Evolutionary conservation across 1,140 invertebrate genomes (phyloP), one percentile per base, ranked within the genome.

Genomic region (Cherax destructor): DNA sequence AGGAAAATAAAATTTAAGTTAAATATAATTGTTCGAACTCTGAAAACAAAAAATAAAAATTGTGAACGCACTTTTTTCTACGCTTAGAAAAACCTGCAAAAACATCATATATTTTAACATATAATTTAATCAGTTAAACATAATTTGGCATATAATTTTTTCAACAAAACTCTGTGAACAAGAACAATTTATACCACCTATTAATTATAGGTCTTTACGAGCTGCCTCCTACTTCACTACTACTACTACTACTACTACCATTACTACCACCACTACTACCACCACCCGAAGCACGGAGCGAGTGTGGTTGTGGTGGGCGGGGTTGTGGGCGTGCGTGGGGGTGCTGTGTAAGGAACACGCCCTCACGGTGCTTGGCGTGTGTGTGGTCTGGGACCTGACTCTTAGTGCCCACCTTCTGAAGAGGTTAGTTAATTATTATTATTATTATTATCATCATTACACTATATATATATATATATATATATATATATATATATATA

Each of bases 281-380:
- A 21, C 52, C 52, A 56, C 52, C 52, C 9, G 52, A 56, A 47
- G 76, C n/a, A 78, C 13, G 13, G 85, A 86, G 18, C 18, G 85
- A 9, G 11, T 59, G n/a, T 86, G 85, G 85, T 21, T 86, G 74
- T 56, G 85, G 74, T 86, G 85, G 85, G 72, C 85, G 49, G 85
- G 61, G 30, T 41, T 86, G 30, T 86, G 85, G 85, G 85, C 85
- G 74, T 86, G 85, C 24, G 50, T 86, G 72, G 85, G 85, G 74
- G 85, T 86, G 52, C 24, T 76, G 50, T 86, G 85, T 72, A 86
- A 86, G 74, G 85, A 86, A 59, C 85, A 86, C 74, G 85, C 85
- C 72, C 72, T 86, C 52, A 86, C 76, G 5, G 85, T 86, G 2
- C 49, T 86, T n/a, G 85, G 85, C 30, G 85, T 86, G 74, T 86